A percentile compares a stretch with the other conserved stretches of the same genome.
phyloP scores from a whole-genome alignment of 2,797 vertebrate genomes.

The Sphenodon punctatus region DNA sequence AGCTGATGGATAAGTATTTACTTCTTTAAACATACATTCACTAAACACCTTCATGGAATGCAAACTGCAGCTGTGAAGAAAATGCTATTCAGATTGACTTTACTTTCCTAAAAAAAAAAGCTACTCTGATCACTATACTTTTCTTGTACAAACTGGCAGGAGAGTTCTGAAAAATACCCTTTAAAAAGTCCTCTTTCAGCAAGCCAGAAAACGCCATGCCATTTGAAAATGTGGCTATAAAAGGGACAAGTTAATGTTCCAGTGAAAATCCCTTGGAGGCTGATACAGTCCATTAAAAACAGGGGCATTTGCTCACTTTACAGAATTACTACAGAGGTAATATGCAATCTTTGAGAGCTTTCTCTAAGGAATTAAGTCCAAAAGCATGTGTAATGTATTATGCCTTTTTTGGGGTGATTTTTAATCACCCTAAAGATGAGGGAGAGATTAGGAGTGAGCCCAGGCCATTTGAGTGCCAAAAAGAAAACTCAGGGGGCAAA shows the following conservation, averaged over 20 bases:
- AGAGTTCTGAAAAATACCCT: background rate
- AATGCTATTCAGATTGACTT: background rate
- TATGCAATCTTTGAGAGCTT: conserved; percentile 3
- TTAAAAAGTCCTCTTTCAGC: conserved; percentile 18
- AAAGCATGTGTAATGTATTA: background rate
- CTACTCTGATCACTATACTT: background rate
- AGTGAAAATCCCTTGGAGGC: conserved; percentile 30
- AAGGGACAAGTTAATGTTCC: conserved; percentile 62
- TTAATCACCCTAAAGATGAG: no score
- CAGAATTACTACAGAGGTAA: conserved; percentile 53
- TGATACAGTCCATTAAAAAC: conserved; percentile 63
- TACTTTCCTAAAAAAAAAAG: background rate
- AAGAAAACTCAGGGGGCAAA: no score
- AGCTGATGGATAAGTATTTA: background rate
- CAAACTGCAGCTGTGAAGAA: background rate
- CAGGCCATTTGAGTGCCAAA: no score
- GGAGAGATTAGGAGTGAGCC: no score
- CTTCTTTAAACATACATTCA: background rate
- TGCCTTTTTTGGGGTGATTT: background rate
- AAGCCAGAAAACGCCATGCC: conserved; percentile 31
- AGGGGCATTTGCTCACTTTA: conserved; percentile 49
- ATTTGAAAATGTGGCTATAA: conserved; percentile 48
- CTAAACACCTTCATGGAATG: background rate
- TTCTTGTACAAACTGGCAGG: background rate
- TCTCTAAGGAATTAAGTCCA: conserved; percentile 18